phyloP scores from a whole-genome alignment of 2,888 invertebrate genomes.

The Orthonychiurus folsomi region DNA sequence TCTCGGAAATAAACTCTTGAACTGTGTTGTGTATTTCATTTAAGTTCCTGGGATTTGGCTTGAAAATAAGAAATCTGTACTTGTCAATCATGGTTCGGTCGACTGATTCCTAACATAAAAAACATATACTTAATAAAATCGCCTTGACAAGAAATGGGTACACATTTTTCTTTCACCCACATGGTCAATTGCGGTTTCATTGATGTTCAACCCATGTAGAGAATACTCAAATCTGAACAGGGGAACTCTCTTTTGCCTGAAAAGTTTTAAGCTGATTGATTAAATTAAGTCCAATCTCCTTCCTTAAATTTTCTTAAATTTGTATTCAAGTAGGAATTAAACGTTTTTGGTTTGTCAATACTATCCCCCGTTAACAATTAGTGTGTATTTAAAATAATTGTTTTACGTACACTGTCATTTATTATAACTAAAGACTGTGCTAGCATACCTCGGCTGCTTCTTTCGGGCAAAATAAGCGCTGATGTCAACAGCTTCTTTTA shows the following conservation, averaged over 20 bases:
- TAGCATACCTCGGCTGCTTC: constrained; percentile 43
- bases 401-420: no score
- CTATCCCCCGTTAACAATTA: no score
- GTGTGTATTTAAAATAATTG: no score
- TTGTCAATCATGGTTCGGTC: constrained; percentile 35
- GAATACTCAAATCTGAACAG: constrained; percentile 65
- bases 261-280: constrained; percentile 18
- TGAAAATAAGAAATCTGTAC: constrained; percentile 62
- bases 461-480: constrained; percentile 47
- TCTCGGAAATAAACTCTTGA: constrained; percentile 71
- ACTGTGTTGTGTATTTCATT: constrained; percentile 72
- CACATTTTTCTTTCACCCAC: constrained; percentile 32
- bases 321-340: no score
- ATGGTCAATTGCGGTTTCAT: constrained; percentile 50
- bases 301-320: constrained; percentile 2
- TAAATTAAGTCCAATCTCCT: constrained; percentile 18
- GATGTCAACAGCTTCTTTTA: constrained; percentile 43
- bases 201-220: constrained; percentile 51
- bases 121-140: constrained; percentile 4
- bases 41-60: constrained; percentile 63
- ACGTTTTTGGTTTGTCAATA: no score
- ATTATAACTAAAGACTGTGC: no score
- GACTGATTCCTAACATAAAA: constrained; percentile 25
- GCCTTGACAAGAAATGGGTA: not conserved
- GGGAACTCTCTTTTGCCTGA: constrained; percentile 46